A percentile compares a stretch with the other conserved stretches of the same genome.
phyloP scores from a whole-genome alignment of 2,113 vertebrate species.

The Campylorhamphus procurvoides region DNA sequence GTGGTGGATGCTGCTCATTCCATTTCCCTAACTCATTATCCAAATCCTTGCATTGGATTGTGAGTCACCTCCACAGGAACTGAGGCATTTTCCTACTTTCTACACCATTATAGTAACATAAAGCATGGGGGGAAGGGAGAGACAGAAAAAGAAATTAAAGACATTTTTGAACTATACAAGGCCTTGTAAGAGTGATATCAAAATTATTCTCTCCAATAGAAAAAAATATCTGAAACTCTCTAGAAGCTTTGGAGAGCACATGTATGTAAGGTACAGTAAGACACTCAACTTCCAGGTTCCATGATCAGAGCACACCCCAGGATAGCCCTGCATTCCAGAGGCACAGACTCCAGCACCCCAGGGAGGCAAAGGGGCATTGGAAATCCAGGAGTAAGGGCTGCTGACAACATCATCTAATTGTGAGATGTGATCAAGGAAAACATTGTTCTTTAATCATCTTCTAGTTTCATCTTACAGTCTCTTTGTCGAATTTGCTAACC shows the following conservation, averaged over 20 bases:
- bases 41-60: background rate
- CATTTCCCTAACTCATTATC: background rate
- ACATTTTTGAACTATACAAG: background rate
- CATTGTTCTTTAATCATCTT: background rate
- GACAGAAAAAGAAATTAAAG: background rate
- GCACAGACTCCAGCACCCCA: background rate
- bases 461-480: background rate
- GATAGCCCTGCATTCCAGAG: background rate
- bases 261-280: background rate
- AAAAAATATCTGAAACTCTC: background rate
- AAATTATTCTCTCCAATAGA: background rate
- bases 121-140: background rate
- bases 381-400: background rate
- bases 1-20: background rate
- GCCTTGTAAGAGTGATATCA: background rate
- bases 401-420: background rate
- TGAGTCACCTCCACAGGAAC: background rate
- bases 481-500: background rate
- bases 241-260: background rate
- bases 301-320: too few relatives aligned
- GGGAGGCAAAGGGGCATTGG: background rate
- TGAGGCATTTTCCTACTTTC: background rate
- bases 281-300: background rate
- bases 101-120: background rate
- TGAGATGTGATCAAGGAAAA: background rate